A percentile compares a stretch with the other conserved stretches of the same genome.
Conservation (phyloP, 2,888 invertebrate genomes). For the Apamea epomidion region DNA sequence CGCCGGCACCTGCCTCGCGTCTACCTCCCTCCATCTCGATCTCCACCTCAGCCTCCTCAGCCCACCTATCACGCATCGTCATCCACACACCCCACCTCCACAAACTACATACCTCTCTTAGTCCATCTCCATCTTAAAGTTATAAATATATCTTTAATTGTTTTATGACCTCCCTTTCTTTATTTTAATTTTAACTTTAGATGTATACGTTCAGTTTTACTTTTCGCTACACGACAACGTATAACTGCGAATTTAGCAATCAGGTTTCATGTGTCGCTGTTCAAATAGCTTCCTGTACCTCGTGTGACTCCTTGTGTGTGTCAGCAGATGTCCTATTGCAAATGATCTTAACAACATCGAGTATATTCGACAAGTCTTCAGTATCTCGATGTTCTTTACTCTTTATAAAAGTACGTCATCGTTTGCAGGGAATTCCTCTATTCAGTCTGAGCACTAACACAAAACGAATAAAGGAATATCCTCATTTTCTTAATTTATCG, state of each 20-base stretch:
- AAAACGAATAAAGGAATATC: not conserved
- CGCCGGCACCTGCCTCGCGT: no score
- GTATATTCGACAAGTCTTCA: slow-evolving; percentile 39
- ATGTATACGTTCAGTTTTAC: no score
- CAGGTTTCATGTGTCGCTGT: slow-evolving; percentile 57
- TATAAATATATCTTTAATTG: no score
- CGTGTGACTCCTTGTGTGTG: slow-evolving; percentile 37
- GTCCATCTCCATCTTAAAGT: no score
- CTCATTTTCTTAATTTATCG: not conserved
- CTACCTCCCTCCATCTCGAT: no score
- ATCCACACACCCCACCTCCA: no score
- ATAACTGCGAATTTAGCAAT: slow-evolving; percentile 58
- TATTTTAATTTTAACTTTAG: no score
- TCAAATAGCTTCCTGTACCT: slow-evolving; percentile 60
- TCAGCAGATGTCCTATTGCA: slow-evolving; percentile 53
- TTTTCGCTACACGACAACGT: no score
- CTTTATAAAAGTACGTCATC: slow-evolving; percentile 46
- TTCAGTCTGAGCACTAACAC: not conserved
- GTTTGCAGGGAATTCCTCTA: slow-evolving; percentile 38
- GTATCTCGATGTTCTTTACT: slow-evolving; percentile 53
- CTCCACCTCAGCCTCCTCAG: no score
- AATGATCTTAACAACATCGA: slow-evolving; percentile 41
- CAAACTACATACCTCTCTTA: no score
- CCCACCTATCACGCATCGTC: no score
- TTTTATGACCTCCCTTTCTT: no score